Base-by-base conservation (phyloP, 2,113 vertebrate species). In the Pristiophorus japonicus region DNA sequence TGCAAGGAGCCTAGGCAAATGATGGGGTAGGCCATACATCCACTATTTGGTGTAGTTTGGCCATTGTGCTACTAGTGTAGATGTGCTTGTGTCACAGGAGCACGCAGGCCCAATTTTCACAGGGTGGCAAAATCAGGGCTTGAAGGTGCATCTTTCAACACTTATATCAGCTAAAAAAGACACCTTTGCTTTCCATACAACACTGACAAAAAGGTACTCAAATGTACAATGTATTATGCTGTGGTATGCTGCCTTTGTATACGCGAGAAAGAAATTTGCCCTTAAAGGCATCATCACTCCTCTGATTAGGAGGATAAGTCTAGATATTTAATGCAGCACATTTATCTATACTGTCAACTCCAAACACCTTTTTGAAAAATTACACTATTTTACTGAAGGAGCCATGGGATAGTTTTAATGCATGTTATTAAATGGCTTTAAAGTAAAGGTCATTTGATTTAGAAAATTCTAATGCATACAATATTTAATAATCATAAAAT, bases 261-360 rank as follows among this genome's bases (percentile, higher is more conserved):
- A 93, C 66, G 8, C 55, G 66, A 55, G 55, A 93, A 66, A 38
- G 34, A 93, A 65, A 93, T 34, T 65, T 93, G 63, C 59, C 34
- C 20, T 66, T 66, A 93, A 93, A 93, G 62, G 20, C 5, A 11
- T 42, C n/a, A 66, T 93, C 91, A 65, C 18, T 66, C 45, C 22
- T 66, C 63, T 66, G 63, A 93, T 66, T 18, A 93, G 11, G 22
- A 93, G 62, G 63, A 93, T 93, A 66, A 66, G 91, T 24, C n/a
- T 22, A 93, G 63, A 14, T 38, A 66, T 22, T 66, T 65, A 66
- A 45, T 38, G 91, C 62, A 45, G 16, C 45, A 3, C 38, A 27
- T 93, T 93, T 93, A 65, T 65, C n/a, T 93, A 45, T 38, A 66
- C 91, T 66, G 63, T 93, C 91, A 66, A 42, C 91, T 65, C 30